Percentiles rank a stretch among this genome's conserved stretches.
phyloP scores from a whole-genome alignment of 2,113 vertebrate genomes.

The Lophochroa leadbeateri region DNA sequence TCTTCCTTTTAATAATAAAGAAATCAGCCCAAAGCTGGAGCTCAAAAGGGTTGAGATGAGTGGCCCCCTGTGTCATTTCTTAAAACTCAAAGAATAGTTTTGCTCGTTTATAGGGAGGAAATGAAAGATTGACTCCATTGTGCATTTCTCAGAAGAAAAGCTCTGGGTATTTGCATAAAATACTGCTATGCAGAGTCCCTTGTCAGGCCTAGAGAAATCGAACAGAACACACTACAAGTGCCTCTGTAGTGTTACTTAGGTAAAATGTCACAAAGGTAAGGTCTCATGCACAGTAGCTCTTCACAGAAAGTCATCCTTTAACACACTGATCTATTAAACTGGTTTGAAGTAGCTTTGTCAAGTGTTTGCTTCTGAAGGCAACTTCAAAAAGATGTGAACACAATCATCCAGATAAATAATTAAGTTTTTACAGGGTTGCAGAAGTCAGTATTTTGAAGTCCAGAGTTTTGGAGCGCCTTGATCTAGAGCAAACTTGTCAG shows the following conservation, averaged over 20 bases:
- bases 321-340: neutral
- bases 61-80: neutral
- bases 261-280: neutral
- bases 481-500: neutral
- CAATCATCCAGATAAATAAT: neutral
- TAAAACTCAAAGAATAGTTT: neutral
- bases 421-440: neutral
- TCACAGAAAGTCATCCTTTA: neutral
- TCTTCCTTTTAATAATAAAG: neutral
- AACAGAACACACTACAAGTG: neutral
- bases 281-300: neutral
- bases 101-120: neutral
- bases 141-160: neutral
- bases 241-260: neutral
- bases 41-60: neutral
- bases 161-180: neutral
- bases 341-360: neutral
- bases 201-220: neutral
- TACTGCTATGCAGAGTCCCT: neutral
- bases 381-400: neutral
- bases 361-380: neutral
- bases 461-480: neutral
- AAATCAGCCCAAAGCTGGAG: neutral
- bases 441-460: neutral
- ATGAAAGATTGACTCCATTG: neutral